Evolutionary conservation across 2,113 vertebrate genomes (phyloP).

Genomic region (Pandion haliaetus): DNA sequence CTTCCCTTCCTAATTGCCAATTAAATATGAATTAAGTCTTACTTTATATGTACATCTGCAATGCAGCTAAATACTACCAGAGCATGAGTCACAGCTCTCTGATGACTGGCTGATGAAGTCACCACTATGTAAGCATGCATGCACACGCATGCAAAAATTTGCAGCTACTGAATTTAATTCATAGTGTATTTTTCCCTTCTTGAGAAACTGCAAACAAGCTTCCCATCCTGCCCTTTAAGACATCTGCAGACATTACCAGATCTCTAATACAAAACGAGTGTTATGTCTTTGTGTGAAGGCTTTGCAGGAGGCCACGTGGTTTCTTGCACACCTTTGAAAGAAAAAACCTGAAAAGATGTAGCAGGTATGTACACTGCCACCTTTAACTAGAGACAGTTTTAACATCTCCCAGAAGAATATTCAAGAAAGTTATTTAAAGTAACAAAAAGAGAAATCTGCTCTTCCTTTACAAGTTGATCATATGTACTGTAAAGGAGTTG

Average conservation of each 20-base stretch:
- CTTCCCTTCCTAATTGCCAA: conserved; percentile 14
- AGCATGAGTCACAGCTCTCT: neutral
- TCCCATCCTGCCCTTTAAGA: neutral
- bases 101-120: neutral
- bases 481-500: neutral
- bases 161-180: neutral
- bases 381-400: neutral
- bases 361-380: neutral
- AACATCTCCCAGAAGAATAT: neutral
- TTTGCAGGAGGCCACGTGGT: neutral
- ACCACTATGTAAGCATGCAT: neutral
- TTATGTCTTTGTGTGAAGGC: neutral
- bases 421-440: neutral
- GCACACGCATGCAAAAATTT: neutral
- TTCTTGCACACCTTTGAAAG: neutral
- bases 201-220: neutral
- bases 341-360: neutral
- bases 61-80: neutral
- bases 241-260: neutral
- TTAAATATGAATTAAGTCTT: conserved; percentile 11
- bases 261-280: neutral
- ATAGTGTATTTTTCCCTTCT: neutral
- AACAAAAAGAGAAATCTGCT: neutral
- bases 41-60: neutral
- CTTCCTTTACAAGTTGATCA: neutral